Percentiles rank a stretch among this genome's conserved stretches.
Evolutionary conservation across 2,797 vertebrate genomes (phyloP).

Genomic region (Eidolon dupreanum): DNA sequence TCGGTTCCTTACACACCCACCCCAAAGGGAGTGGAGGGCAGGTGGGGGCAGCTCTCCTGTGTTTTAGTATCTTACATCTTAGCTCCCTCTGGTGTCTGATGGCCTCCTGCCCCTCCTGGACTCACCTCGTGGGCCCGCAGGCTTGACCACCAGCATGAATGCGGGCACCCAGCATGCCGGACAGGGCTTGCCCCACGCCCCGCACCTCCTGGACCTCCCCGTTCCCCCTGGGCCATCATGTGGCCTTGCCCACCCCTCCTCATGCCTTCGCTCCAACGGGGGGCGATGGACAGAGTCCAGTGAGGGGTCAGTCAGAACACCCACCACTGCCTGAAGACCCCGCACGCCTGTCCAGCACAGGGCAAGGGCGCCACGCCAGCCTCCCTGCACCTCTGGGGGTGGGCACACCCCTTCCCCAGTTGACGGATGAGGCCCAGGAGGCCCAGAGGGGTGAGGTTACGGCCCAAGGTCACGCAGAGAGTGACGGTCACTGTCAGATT

Average conservation of each 20-base stretch:
- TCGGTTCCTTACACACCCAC: too few species aligned
- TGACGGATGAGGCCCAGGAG: neutral
- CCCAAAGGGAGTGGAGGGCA: neutral
- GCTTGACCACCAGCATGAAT: slow-evolving; percentile 93
- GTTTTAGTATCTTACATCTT: accelerated
- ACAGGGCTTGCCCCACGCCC: neutral
- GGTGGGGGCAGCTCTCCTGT: accelerated
- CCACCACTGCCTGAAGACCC: neutral
- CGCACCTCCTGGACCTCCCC: neutral
- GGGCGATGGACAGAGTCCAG: neutral
- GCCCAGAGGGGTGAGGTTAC: neutral
- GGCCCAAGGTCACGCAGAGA: neutral
- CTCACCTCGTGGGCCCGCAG: slow-evolving; percentile 89
- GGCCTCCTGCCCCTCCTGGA: neutral
- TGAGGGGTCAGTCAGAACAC: neutral
- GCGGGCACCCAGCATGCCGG: slow-evolving; percentile 54
- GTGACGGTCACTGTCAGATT: neutral
- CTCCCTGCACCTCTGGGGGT: slow-evolving; percentile 5
- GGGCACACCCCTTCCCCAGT: neutral
- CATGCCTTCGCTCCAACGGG: neutral
- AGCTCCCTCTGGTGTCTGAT: accelerated
- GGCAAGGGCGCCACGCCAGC: neutral
- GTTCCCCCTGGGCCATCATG: neutral
- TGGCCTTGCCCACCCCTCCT: neutral
- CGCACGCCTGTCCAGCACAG: accelerated